Base-by-base conservation (phyloP, 53 echinoderm and acorn worm species). In the Echinarachnius parma region DNA sequence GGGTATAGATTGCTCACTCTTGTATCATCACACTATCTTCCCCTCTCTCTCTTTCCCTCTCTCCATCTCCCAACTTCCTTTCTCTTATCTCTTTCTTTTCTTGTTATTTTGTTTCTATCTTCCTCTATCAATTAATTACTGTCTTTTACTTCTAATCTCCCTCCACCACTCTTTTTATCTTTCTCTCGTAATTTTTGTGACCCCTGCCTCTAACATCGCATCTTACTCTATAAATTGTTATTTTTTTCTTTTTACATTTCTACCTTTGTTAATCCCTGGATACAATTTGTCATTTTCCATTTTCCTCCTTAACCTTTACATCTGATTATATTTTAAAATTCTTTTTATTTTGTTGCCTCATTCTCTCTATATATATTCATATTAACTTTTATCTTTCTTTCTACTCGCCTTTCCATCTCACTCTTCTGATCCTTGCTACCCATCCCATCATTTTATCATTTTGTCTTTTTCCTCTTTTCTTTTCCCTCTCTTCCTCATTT, bases 331-430 rank as follows among this genome's bases (percentile, higher is more conserved):
- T n/a, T n/a, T n/a, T n/a, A n/a, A n/a, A n/a, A n/a, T n/a, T n/a
- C n/a, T n/a, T n/a, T n/a, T n/a, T n/a, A n/a, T n/a, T n/a, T 31
- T 31, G 9, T 33, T 31, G 31, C 32, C 21, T 8, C 4, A 59
- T 59, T 59, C 21, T 31, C 59, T 59, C 18, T 59, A 10, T 8
- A 31, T 10, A 59, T 59, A 59, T 59, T 59, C 16, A 44, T 16
- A 44, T 10, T 13, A 44, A 44, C 10, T 44, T 13, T 44, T 16
- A 44, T 44, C 45, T 13, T 10, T 44, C 16, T 59, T 28, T 28
- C 16, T 16, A 11, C 45, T 1, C 45, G 11, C 45, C 45, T 16
- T 16, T 16, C 45, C 45, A 1, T 0, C 42, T 42, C 25, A 22
- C 37, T 13, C 22, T 1, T 36, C 37, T 37, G 1, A 35, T 19